These are phyloP conservation scores for Ptychoptera contaminata DNA, from an alignment of 2,888 invertebrate genomes.

Conservation along the genomic window DNA sequence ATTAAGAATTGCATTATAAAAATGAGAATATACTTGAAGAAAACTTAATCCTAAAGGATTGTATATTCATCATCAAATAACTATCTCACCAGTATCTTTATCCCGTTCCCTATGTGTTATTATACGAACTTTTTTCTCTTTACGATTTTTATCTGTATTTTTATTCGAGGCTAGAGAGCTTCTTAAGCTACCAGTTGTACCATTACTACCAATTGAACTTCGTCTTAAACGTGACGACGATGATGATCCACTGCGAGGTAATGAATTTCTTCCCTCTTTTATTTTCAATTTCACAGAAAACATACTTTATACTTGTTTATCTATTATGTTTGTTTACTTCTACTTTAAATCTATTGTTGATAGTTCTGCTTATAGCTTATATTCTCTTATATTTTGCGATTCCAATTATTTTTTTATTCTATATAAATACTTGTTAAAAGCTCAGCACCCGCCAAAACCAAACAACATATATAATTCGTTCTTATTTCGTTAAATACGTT, in stretches of 20 bases:
- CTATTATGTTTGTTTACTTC: not conserved
- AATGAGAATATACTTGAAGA: too few relatives aligned
- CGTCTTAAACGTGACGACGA: conserved; percentile 9
- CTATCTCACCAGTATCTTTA: conserved; percentile 9
- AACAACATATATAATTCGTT: too few relatives aligned
- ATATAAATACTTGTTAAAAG: too few relatives aligned
- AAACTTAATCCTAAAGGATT: too few relatives aligned
- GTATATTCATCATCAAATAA: too few relatives aligned
- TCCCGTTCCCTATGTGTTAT: conserved; percentile 23
- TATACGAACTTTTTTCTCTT: conserved; percentile 29
- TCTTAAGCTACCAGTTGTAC: conserved; percentile 21
- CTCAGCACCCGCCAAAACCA: too few relatives aligned
- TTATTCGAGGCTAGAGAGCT: conserved; percentile 26
- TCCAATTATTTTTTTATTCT: too few relatives aligned
- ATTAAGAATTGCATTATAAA: too few relatives aligned
- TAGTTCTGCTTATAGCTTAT: too few relatives aligned
- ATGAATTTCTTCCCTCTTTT: conserved; percentile 27
- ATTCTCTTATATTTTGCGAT: too few relatives aligned
- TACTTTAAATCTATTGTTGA: too few relatives aligned
- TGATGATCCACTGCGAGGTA: conserved; percentile 20
- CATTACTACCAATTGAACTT: conserved; percentile 22
- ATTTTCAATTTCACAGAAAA: conserved; percentile 33
- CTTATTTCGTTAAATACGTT: too few relatives aligned
- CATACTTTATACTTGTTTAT: conserved; percentile 21
- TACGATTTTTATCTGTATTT: conserved; percentile 24